Evolutionary conservation across 2,797 vertebrate genomes (phyloP).

Genomic region (Sus cebifrons): DNA sequence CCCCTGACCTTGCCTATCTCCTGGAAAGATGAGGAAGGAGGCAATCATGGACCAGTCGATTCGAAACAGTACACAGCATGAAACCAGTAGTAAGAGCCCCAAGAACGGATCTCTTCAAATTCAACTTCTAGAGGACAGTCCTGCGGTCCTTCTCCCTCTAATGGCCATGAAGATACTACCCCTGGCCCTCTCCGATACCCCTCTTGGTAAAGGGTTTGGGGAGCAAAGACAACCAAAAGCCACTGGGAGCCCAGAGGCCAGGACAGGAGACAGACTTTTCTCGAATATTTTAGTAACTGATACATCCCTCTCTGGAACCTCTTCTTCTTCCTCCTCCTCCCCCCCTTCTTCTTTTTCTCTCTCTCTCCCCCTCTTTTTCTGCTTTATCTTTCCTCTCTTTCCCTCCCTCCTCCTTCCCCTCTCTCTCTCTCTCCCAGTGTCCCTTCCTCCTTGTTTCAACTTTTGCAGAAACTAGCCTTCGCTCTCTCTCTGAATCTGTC

Average conservation of each 20-base stretch:
- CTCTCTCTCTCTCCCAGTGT: background rate
- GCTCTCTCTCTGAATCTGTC: background rate
- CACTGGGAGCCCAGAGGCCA: background rate
- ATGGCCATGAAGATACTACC: fast-evolving
- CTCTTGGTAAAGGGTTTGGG: background rate
- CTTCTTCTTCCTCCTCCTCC: background rate
- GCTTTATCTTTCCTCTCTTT: background rate
- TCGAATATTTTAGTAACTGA: background rate
- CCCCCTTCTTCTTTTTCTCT: background rate
- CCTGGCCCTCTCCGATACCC: background rate
- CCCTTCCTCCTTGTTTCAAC: background rate
- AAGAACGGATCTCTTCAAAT: background rate
- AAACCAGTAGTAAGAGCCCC: background rate
- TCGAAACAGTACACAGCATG: background rate
- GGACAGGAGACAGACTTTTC: background rate
- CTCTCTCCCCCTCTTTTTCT: background rate
- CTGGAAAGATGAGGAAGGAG: background rate
- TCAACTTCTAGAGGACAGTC: background rate
- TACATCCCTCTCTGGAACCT: background rate
- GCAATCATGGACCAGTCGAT: background rate
- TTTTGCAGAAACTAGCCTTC: background rate
- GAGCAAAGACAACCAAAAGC: background rate
- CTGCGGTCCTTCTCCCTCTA: background rate
- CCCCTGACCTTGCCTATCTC: background rate
- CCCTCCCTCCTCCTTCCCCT: too few relatives aligned